Evolutionary conservation across 2,888 invertebrate species (phyloP), one percentile per base, ranked within the genome.

Genomic region (Bimastos eiseni): DNA sequence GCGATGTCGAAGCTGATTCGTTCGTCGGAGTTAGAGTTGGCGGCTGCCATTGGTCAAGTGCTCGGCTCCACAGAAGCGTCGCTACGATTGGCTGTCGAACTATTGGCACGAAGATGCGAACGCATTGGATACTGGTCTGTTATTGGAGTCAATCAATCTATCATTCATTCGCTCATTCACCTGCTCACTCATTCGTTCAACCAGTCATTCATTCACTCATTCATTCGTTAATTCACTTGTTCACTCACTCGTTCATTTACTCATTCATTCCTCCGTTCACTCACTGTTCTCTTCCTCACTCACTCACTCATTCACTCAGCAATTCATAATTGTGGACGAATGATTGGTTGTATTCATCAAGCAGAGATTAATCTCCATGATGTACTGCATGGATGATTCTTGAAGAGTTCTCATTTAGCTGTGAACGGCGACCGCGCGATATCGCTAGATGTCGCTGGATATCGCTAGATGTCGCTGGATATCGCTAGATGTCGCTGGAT

Each of bases 1-100:
- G 95, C 95, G 15, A 92, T 95, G 92, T 93, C 93, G 83, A 94
- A 93, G 91, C 93, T 95, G 89, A 93, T 95, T 15, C 93, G 95
- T 90, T 95, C 95, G n/a, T 93, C 95, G 93, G 95, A 95, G 91
- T 92, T 95, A 88, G 95, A 95, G 92, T 93, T 95, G 83, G 95
- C 95, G n/a, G 93, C 94, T 30, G 93, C 94, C 88, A 92, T 95
- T 41, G 95, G 95, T 83, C 92, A 91, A n/a, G 94, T 94, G 15
- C 93, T 95, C 30, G 92, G 91, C 38, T 89, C 24, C 19, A 93
- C 93, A 21, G 92, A 93, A 17, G 90, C 92, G 24, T 93, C 94
- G 21, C 93, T 94, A 33, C n/a, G 90, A 15, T 91, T 93, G 88
- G 95, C 94, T n/a, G 90, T 94, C 37, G 93, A 94, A 90, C 93